Conservation (phyloP, 64 coral and sea anemone genomes). For the Pachyseris speciosa region DNA sequence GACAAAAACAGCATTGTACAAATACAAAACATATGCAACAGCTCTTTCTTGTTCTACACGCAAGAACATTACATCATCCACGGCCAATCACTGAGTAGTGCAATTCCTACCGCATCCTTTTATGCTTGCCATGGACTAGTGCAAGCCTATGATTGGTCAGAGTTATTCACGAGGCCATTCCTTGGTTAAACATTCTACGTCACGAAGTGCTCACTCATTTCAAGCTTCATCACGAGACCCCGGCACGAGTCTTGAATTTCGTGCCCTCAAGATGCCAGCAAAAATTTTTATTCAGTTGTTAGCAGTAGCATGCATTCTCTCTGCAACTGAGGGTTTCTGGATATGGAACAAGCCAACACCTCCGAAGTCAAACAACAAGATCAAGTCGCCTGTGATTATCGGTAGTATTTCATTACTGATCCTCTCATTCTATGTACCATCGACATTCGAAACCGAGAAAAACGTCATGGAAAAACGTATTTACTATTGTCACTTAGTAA, state of each 20-base stretch:
- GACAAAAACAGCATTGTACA: no score
- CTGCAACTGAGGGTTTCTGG: background rate
- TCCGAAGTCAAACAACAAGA: background rate
- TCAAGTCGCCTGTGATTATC: conserved; percentile 34
- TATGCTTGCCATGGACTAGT: background rate
- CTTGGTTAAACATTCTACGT: no score
- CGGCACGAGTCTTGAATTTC: background rate
- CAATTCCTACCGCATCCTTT: background rate
- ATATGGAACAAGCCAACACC: background rate
- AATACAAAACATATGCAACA: no score
- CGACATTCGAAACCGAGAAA: no score
- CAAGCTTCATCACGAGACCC: background rate
- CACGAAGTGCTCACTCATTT: background rate
- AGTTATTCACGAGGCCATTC: background rate
- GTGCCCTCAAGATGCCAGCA: background rate
- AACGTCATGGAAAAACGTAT: no score
- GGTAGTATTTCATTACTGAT: background rate
- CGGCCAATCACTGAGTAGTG: background rate
- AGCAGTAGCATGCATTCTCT: background rate
- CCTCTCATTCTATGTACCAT: background rate
- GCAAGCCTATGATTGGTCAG: background rate
- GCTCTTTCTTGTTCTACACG: no score
- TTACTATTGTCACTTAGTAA: no score
- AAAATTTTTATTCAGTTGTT: background rate
- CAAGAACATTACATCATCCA: no score